Evolutionary conservation across 2,113 vertebrate genomes (phyloP), one percentile per base, ranked within the genome.

Genomic region (Dolichotis patagonum): DNA sequence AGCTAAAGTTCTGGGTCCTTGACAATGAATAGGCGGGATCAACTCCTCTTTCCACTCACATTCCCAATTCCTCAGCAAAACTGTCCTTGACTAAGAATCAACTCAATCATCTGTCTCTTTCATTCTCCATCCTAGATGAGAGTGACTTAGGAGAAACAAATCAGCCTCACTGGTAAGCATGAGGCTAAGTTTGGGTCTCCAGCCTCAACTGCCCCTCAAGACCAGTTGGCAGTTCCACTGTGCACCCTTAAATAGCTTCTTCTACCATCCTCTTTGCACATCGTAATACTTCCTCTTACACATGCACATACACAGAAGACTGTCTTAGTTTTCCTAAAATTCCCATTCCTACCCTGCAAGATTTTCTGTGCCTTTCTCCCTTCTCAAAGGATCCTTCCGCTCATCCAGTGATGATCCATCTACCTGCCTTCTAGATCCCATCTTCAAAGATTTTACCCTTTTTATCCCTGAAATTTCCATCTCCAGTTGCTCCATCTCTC

Each of bases 91-190:
- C 77, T 77, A 85, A 92, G 92, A 90, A 63, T 90, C 43, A 88
- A n/a, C 77, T 62, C 67, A 58, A 71, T 60, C 69, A 78, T 77
- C 69, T 92, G 77, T 56, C 87, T 90, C 46, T 86, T 89, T 75
- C 46, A 28, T 38, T 83, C 88, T 78, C 65, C 69, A 77, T 52
- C 69, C 92, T 58, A 81, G 3, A 71, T 43, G 46, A 52, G 67
- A 81, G 58, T 62, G 58, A 73, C 85, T 75, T 43, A 14, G 4
- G 38, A 49, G 56, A 91, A 69, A 30, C 8, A 43, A 54, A 38
- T 58, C 75, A 82, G 5, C 63, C 58, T 41, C 11, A 30, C 46
- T 58, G 16, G 65, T 3, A 19, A 80, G 10, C 19, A 43, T 16
- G 38, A 13, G 17, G n/a, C 17, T 46, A 54, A 73, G 11, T 67